These are phyloP conservation scores for Lithophane semibrunnea DNA, from an alignment of 2,888 invertebrate genomes.

Conservation along the genomic window DNA sequence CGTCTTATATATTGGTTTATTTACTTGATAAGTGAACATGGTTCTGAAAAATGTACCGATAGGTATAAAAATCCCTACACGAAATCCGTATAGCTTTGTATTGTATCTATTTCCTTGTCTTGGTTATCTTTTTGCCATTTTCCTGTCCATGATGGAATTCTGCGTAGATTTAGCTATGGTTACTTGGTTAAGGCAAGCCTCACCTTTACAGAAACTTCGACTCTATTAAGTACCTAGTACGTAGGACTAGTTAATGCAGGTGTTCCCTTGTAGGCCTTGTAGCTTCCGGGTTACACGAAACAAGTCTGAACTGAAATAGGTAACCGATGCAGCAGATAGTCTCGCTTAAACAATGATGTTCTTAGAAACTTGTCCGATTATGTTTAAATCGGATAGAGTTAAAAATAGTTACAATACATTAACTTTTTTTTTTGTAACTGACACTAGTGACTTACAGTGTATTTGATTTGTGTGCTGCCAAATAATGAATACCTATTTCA, in stretches of 20 bases:
- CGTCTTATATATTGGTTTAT: neutral
- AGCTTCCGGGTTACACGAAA: neutral
- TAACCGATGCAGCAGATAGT: no score
- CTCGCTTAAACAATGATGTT: neutral
- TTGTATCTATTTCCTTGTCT: conserved; percentile 26
- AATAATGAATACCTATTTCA: neutral
- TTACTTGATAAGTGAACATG: neutral
- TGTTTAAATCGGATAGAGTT: neutral
- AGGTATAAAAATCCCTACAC: conserved; percentile 11
- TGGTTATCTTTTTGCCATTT: conserved; percentile 14
- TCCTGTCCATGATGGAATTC: conserved; percentile 25
- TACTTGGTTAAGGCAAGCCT: neutral
- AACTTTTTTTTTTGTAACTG: neutral
- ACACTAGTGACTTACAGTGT: conserved; percentile 4
- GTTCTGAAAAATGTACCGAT: neutral
- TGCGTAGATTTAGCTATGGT: conserved; percentile 2
- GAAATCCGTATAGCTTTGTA: neutral
- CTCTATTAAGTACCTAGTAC: neutral
- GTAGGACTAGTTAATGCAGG: neutral
- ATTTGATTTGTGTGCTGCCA: neutral
- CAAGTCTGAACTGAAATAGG: neutral
- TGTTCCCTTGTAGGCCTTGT: neutral
- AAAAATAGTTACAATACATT: neutral
- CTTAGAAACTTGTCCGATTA: neutral
- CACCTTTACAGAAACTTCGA: conserved; percentile 19